Percentiles rank a stretch among this genome's conserved stretches.
Conservation (phyloP, 2,113 vertebrate species). For the Pangasianodon gigas region DNA sequence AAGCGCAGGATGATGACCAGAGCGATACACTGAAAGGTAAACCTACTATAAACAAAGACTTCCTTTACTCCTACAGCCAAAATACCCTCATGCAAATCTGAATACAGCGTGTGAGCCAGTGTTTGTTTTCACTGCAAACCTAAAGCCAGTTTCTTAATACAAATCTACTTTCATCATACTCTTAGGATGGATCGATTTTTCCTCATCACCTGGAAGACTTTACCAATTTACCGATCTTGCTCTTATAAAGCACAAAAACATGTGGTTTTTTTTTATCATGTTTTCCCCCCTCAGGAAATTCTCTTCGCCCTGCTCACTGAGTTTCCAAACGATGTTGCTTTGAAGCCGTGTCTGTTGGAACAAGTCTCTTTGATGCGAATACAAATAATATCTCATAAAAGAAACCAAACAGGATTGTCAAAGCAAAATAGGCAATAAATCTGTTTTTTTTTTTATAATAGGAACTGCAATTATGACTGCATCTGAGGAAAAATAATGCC, state of each 20-base stretch:
- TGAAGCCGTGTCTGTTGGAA: neutral
- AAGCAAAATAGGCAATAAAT: neutral
- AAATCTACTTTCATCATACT: constrained; percentile 13
- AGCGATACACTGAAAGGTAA: constrained; percentile 50
- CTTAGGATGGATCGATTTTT: neutral
- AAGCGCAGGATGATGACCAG: constrained; percentile 46
- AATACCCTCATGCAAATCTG: constrained; percentile 40
- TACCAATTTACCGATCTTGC: neutral
- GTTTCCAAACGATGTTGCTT: neutral
- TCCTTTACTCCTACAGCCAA: constrained; percentile 51
- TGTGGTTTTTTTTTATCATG: too few species aligned
- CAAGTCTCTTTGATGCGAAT: neutral
- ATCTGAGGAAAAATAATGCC: neutral
- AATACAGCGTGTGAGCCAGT: constrained; percentile 17
- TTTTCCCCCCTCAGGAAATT: neutral
- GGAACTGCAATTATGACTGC: neutral
- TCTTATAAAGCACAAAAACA: neutral
- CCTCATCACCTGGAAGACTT: neutral
- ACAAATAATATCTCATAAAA: neutral
- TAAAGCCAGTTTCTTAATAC: constrained; percentile 7
- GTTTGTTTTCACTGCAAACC: constrained; percentile 16
- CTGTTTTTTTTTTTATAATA: neutral
- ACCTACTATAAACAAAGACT: constrained; percentile 53
- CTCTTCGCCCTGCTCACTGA: neutral
- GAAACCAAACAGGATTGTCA: neutral